Evolutionary conservation across 2,113 vertebrate genomes (phyloP), one percentile per base, ranked within the genome.

Genomic region (Sardina pilchardus): DNA sequence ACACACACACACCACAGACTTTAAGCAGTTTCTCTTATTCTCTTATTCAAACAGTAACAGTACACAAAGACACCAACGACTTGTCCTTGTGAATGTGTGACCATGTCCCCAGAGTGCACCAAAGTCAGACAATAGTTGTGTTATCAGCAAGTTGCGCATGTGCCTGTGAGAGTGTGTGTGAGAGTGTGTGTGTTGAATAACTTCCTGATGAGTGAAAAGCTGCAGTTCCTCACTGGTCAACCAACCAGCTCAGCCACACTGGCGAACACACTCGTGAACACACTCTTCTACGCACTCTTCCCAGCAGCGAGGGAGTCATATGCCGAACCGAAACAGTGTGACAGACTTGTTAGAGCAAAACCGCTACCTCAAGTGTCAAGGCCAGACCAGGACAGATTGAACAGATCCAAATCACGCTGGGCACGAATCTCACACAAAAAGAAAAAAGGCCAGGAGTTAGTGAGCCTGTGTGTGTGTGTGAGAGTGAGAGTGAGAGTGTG

Each of bases 21-120:
- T 67, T 67, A 67, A 67, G 2, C 24, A 67, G 59, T 67, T 67
- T 67, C 59, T n/a, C 59, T 26, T 30, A 67, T 67, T 67, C 59
- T n/a, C 59, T 26, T 30, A 67, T 24, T 67, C 26, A 67, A 67
- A 26, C 59, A 26, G 59, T 67, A 67, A 26, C 59, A 67, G 59
- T 67, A 67, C 6, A 26, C 24, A 26, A 24, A 19, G 17, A 17
- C 50, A 19, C 50, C 14, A 1, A 53, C 26, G 17, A 59, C n/a
- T 67, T 67, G 59, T 67, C 59, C 59, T 67, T 83, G 82, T 71
- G 85, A 84, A 47, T 82, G 39, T 45, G 14, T 87, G 87, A 82
- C 87, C 89, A 88, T 88, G 89, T 88, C 26, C 84, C 85, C 59
- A 75, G 82, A 12, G 50, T 81, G 81, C 81, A 86, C 59, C 86